A percentile compares a stretch with the other conserved stretches of the same genome.
Evolutionary conservation across 2,888 invertebrate genomes (phyloP).

Genomic region (Lepidocyrtinus sp.): DNA sequence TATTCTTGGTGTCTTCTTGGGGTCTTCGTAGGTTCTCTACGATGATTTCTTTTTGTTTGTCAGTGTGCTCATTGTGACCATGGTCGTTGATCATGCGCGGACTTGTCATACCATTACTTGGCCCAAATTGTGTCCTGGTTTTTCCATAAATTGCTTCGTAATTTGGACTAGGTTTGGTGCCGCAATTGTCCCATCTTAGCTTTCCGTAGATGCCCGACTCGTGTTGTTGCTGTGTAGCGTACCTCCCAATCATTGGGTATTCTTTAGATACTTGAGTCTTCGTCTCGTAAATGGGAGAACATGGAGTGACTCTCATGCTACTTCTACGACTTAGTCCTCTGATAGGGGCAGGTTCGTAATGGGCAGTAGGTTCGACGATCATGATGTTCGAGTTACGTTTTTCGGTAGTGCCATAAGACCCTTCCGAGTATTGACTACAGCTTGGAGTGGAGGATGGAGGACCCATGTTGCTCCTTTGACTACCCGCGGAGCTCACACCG

Average conservation of each 20-base stretch:
- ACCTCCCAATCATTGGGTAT: slow-evolving; percentile 48
- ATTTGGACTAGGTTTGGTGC: slow-evolving; percentile 37
- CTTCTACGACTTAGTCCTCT: slow-evolving; percentile 55
- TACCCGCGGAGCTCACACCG: slow-evolving; percentile 61
- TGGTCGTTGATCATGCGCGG: slow-evolving; percentile 16
- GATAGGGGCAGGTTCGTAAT: slow-evolving; percentile 56
- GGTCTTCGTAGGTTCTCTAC: slow-evolving; percentile 45
- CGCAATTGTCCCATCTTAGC: slow-evolving; percentile 43
- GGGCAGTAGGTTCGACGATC: slow-evolving; percentile 58
- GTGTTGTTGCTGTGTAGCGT: background rate
- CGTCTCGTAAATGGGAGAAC: slow-evolving; percentile 48
- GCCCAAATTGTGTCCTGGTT: slow-evolving; percentile 33
- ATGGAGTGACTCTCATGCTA: slow-evolving; percentile 54
- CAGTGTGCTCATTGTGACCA: slow-evolving; percentile 48
- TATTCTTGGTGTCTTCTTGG: slow-evolving; percentile 20
- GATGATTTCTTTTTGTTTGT: slow-evolving; percentile 42
- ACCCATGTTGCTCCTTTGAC: slow-evolving; percentile 50
- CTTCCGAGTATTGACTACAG: slow-evolving; percentile 61
- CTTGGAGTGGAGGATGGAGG: slow-evolving; percentile 62
- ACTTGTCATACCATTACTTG: slow-evolving; percentile 20
- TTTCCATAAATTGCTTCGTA: slow-evolving; percentile 53
- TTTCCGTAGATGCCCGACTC: slow-evolving; percentile 51
- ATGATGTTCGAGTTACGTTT: slow-evolving; percentile 32
- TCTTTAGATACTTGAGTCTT: slow-evolving; percentile 43
- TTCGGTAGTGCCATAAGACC: slow-evolving; percentile 46